A percentile compares a stretch with the other conserved stretches of the same genome.
These are phyloP conservation scores for Alaudala cheleensis DNA, from an alignment of 2,113 vertebrate genomes.

Conservation along the genomic window DNA sequence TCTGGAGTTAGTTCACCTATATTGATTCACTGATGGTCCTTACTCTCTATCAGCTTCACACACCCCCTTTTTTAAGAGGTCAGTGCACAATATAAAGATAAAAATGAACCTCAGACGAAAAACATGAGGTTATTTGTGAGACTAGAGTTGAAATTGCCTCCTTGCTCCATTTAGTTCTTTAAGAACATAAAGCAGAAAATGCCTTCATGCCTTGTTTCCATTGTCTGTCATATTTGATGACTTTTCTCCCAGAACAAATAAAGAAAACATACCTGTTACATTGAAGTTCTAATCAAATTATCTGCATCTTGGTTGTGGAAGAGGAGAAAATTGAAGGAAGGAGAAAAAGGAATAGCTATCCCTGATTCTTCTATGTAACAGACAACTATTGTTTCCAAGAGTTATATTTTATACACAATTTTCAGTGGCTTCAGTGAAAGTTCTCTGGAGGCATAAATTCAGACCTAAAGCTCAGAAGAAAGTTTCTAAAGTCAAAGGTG, in stretches of 20 bases:
- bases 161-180: background rate
- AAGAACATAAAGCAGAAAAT: background rate
- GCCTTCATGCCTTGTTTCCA: background rate
- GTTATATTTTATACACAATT: background rate
- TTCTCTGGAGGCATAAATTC: background rate
- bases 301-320: background rate
- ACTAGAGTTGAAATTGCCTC: slow-evolving; percentile 9
- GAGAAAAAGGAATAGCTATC: background rate
- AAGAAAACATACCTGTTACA: background rate
- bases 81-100: slow-evolving; percentile 12
- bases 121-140: slow-evolving; percentile 1
- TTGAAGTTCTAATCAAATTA: background rate
- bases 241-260: background rate
- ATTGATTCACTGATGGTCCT: slow-evolving; percentile 44
- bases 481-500: background rate
- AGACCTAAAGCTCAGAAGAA: background rate
- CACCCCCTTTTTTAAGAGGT: background rate
- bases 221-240: background rate
- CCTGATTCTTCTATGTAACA: background rate
- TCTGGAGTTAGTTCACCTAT: slow-evolving; percentile 19
- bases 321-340: background rate
- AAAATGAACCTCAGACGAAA: background rate
- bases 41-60: background rate
- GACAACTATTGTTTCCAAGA: background rate
- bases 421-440: background rate